Base-by-base conservation (phyloP, 1,140 invertebrate genomes). In the Heliothis subflexa region DNA sequence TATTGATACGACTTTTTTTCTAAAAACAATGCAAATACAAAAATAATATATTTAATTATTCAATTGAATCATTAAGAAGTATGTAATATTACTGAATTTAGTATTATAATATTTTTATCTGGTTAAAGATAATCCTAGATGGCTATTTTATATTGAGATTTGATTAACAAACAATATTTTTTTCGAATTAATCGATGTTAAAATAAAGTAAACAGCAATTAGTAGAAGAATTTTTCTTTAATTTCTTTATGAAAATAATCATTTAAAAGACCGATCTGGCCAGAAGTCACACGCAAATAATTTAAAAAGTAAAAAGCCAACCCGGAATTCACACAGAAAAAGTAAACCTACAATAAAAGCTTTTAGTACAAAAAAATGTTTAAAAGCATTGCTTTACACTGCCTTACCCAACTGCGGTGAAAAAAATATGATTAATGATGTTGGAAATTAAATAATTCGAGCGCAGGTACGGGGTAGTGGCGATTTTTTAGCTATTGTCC, bases 391-490 rank as follows among this genome's bases (percentile, higher is more conserved):
- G 52, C 75, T 76, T 40, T 64, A 57, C 13, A 45, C 50, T 77
- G 55, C 40, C 16, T 52, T 68, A 64, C 50, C 75, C 54, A 18
- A 68, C 18, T 78, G 49, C n/a, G 49, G 12, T 18, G 45, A 76
- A 76, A 76, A 77, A 78, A 78, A 70, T 16, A 78, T 78, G 75
- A 78, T 78, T 78, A 78, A 78, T 78, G 75, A 70, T 33, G 21
- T 54, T 78, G 50, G 52, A 78, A 68, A 78, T 78, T 78, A 78
- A 78, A 78, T 78, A 78, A 74, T 74, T 61, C 61, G 33, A 25
- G 18, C 50, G 62, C 75, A 78, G 75, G 75, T 78, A 78, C 64
- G 11, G 25, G 28, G 33, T 49, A 62, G 33, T 68, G 50, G 64
- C 75, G 18, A 78, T 68, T 78, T 78, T 78, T 66, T 78, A 78